A percentile compares a stretch with the other conserved stretches of the same genome.
Evolutionary conservation across 2,888 invertebrate genomes (phyloP).

Genomic region (Oxystoma pomonae): DNA sequence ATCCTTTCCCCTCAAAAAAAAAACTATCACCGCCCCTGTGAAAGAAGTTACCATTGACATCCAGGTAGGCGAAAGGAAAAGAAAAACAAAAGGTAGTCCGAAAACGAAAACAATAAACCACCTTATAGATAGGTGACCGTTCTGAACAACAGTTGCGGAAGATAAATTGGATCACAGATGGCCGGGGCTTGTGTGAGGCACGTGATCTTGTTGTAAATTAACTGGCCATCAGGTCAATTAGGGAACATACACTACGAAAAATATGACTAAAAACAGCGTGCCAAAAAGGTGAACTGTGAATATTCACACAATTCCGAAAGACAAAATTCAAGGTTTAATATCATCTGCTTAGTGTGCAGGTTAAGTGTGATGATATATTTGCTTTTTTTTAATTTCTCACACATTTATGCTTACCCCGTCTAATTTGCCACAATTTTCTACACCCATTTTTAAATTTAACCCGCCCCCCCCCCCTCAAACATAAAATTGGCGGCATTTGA

Average conservation of each 20-base stretch:
- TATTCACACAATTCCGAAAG: no score
- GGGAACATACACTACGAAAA: not conserved
- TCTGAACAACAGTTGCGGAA: conserved; percentile 33
- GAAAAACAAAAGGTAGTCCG: not conserved
- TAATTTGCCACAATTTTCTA: no score
- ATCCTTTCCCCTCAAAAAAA: not conserved
- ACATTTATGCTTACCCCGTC: no score
- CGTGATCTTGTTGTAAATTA: not conserved
- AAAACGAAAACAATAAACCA: not conserved
- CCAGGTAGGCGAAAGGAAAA: not conserved
- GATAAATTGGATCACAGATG: conserved; percentile 43
- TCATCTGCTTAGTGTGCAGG: no score
- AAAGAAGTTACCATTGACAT: not conserved
- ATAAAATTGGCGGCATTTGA: no score
- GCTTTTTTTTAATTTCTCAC: no score
- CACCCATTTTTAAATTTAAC: no score
- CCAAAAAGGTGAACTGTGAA: no score
- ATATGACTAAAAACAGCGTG: no score
- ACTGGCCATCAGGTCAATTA: not conserved
- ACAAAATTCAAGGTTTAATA: no score
- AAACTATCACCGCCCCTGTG: not conserved
- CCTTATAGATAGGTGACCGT: not conserved
- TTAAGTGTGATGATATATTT: no score
- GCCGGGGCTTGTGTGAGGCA: conserved; percentile 13
- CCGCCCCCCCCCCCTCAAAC: no score